Conservation (phyloP, 2,113 vertebrate genomes). For the Chelonoidis abingdonii region DNA sequence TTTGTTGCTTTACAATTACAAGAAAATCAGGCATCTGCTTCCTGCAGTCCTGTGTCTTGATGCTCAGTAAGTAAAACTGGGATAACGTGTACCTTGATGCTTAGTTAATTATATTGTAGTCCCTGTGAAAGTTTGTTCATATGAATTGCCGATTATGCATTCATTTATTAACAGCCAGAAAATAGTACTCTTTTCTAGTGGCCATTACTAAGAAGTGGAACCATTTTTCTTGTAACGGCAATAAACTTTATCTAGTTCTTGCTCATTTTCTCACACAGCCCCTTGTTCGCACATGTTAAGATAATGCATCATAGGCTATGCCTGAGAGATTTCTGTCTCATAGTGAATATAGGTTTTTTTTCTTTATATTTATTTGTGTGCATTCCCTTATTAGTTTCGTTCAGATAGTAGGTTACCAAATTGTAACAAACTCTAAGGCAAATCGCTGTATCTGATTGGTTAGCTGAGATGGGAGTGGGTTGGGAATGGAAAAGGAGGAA, state of each 20-base stretch:
- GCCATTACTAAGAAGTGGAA: neutral
- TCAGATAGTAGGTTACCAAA: neutral
- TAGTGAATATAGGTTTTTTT: neutral
- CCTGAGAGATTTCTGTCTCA: neutral
- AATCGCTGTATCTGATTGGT: accelerated
- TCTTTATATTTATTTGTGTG: neutral
- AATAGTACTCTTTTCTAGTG: constrained; percentile 45
- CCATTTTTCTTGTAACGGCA: neutral
- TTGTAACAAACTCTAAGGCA: neutral
- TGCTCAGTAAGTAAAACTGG: neutral
- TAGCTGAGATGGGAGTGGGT: neutral
- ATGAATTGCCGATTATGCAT: neutral
- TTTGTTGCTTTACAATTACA: too few relatives aligned
- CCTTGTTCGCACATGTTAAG: accelerated
- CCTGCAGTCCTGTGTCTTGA: neutral
- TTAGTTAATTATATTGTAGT: accelerated
- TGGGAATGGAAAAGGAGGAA: accelerated
- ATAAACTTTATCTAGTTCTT: neutral
- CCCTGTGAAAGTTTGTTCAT: neutral
- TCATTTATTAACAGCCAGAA: neutral
- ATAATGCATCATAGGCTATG: neutral
- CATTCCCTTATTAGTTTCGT: neutral
- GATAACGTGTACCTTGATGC: neutral
- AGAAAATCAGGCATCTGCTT: too few relatives aligned
- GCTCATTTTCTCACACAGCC: neutral